These are phyloP conservation scores for Glaucomys volans DNA, from an alignment of 2,113 vertebrate species.

Conservation along the genomic window DNA sequence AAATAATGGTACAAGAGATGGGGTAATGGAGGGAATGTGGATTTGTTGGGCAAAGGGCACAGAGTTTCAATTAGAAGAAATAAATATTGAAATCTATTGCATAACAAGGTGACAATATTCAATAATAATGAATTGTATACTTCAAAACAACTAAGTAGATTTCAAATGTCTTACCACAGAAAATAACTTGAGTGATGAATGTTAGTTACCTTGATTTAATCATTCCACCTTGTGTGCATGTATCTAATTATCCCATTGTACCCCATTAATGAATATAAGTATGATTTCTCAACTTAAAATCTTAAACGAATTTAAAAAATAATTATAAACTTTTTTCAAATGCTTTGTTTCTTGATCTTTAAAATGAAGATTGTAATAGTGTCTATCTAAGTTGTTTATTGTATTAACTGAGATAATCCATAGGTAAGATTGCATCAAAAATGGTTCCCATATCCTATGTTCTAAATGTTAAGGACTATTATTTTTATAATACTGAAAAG, in stretches of 20 bases:
- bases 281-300: not conserved
- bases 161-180: not conserved
- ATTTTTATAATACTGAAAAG: constrained; percentile 27
- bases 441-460: not conserved
- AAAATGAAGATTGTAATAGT: not conserved
- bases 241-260: not conserved
- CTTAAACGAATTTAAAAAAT: not conserved
- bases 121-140: not conserved
- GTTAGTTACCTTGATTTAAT: not conserved
- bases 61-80: not conserved
- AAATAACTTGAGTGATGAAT: not conserved
- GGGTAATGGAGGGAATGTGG: not conserved
- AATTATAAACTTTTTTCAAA: not conserved
- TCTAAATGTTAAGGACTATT: not conserved
- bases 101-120: not conserved
- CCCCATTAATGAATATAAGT: no score
- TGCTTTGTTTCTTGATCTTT: not conserved
- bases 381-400: not conserved
- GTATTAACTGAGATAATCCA: not conserved
- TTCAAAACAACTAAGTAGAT: not conserved
- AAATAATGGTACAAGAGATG: not conserved
- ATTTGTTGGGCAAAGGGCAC: not conserved
- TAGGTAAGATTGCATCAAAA: not conserved
- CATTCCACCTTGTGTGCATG: not conserved
- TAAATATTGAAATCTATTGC: not conserved